Base-by-base conservation (phyloP, 2,888 invertebrate species). In the Hydrotaea cyrtoneurina region DNA sequence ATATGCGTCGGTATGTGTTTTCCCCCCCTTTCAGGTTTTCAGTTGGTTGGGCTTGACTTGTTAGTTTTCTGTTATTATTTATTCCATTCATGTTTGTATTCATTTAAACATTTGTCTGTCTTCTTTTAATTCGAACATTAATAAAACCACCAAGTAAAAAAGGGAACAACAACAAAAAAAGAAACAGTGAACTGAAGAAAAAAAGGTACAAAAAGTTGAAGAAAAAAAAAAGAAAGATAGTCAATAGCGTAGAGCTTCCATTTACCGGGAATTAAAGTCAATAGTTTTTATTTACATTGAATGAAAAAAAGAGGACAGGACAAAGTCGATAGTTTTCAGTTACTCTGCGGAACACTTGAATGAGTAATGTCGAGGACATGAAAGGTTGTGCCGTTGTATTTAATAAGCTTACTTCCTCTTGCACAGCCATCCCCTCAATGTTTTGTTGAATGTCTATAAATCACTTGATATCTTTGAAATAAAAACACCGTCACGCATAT, bases 81-180 rank as follows among this genome's bases (percentile, higher is more conserved):
- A 59, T 59, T 73, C 36, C 80, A 78, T 50, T 66, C 64, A 31
- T 59, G 46, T 59, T 73, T 57, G 31, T 74, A 80, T 80, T 80
- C 80, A 83, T 80, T 80, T 78, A 36, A 69, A 71, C 73, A 78
- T 80, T 83, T 80, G 74, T 80, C 55, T 71, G 69, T 78, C 74
- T 78, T 83, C 80, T 71, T 71, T 80, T 62, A 77, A 80, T 53
- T 78, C 80, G 66, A 62, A 74, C 59, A 71, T 82, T 66, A 46
- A 46, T 13, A 53, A 46, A 26, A 21, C 59, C 19, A 21, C 62
- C 46, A 21, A 36, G 64, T 46, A 10, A 15, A 55, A 81, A 73
- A 73, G 76, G 59, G 21, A 11, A 15, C 21, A 66, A 21, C 7
- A 39, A 39, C 4, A 1, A 3, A 19, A 21, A 39, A 21, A 21